phyloP scores from a whole-genome alignment of 2,888 invertebrate genomes.

The Frankliniella fusca region DNA sequence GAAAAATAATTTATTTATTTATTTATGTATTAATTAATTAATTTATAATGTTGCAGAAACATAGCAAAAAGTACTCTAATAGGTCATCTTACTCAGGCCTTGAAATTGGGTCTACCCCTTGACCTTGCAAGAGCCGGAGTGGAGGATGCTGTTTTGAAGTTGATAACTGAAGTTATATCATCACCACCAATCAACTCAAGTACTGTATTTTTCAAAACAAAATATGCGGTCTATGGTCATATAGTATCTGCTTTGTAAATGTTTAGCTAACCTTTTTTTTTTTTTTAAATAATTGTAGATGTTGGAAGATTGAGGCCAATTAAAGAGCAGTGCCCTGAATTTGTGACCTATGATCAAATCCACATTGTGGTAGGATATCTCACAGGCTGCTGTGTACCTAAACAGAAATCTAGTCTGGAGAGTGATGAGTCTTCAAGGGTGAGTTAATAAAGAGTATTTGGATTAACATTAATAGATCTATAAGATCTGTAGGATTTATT shows the following conservation, averaged over 20 bases:
- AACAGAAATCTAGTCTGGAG: not conserved
- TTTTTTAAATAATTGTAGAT: not conserved
- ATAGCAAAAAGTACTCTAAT: not conserved
- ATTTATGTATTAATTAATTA: not conserved
- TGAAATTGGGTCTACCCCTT: not conserved
- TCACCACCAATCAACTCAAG: conserved; percentile 1
- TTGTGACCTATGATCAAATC: not conserved
- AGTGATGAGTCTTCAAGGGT: not conserved
- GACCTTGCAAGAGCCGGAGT: not conserved
- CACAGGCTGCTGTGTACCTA: not conserved
- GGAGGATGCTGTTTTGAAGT: not conserved
- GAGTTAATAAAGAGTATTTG: not conserved
- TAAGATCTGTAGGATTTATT: no score
- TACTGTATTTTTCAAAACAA: not conserved
- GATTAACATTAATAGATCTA: not conserved
- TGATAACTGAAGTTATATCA: not conserved
- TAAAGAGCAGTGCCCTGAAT: not conserved
- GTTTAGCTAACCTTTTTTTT: no score
- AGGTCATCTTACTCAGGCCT: not conserved
- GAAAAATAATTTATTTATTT: not conserved
- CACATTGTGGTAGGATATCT: not conserved
- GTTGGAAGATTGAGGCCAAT: not conserved
- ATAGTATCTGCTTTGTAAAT: not conserved
- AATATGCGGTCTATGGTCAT: no score
- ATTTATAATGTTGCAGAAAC: not conserved